Base-by-base conservation (phyloP, 2,797 vertebrate genomes). In the Chiloscyllium punctatum region DNA sequence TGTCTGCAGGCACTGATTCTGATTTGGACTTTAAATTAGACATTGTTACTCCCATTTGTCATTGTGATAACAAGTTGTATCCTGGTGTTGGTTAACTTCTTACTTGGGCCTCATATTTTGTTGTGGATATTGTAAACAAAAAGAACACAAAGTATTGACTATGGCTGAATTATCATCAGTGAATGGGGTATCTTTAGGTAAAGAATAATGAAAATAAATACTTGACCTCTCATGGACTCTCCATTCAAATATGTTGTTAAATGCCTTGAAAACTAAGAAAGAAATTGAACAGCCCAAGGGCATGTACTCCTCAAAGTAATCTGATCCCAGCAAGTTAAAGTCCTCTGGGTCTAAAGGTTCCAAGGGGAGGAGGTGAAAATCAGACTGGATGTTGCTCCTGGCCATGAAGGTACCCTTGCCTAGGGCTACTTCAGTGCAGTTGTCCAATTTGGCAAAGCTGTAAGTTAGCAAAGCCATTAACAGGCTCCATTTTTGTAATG, bases 361-460 rank as follows among this genome's bases (percentile, higher is more conserved):
- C 71, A 95, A 95, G 48, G 71, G 71, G 94, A 95, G 71, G 71
- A 95, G 48, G 27, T 71, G 77, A 74, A 95, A 74, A 33, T 33
- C 94, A 95, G 71, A 95, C 27, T 53, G 27, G 62, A 68, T 95
- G 69, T 72, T 95, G 94, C 94, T 95, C 53, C 94, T 95, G 94
- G 94, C 94, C 94, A 95, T 95, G n/a, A 95, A 95, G 53, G 27
- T 95, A 62, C 94, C 94, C 25, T 95, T 95, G 94, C 94, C 94
- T 95, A 74, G 94, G 71, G 94, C 94, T 57, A 95, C 21, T 30
- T 77, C 71, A 77, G 51, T 27, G 25, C 30, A 18, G 48, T 95
- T 95, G 42, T 95, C 94, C 94, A 95, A 95, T 95, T 95, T 95
- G 94, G 71, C 48, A 74, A 95, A 95, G 71, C 94, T 95, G 51